Evolutionary conservation across 1,140 invertebrate genomes (phyloP).

Genomic region (Eupeodes corollae): DNA sequence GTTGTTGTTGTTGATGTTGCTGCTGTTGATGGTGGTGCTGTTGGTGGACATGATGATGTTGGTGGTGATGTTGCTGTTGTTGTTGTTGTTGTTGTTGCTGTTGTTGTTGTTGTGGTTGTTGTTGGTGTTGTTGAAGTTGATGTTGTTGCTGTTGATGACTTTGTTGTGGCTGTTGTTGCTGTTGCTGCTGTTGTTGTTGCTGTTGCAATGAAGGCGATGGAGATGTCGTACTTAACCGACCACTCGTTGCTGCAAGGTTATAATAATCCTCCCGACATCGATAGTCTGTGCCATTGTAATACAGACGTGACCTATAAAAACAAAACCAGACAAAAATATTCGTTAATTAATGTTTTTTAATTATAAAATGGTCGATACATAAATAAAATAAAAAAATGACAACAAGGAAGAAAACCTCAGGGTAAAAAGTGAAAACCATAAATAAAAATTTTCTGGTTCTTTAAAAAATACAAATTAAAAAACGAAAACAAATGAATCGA

Average conservation of each 20-base stretch:
- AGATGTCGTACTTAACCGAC: conserved; percentile 5
- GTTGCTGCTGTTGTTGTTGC: conserved; percentile 4
- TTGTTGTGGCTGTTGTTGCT: no score
- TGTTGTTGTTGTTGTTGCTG: conserved; percentile 9
- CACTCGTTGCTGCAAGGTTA: conserved; percentile 9
- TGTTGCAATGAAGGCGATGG: conserved; percentile 4
- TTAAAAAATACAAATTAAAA: no score
- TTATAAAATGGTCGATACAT: not conserved
- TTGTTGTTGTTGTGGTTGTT: conserved; percentile 9
- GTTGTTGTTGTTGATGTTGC: conserved; percentile 2
- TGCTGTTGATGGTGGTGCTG: conserved; percentile 1
- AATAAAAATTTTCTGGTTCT: no score
- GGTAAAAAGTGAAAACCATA: no score
- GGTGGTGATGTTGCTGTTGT: conserved; percentile 1
- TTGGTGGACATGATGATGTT: not conserved
- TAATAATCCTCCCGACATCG: conserved; percentile 33
- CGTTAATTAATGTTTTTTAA: not conserved
- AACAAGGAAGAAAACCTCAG: no score
- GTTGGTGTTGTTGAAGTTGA: conserved; percentile 14
- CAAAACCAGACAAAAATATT: not conserved
- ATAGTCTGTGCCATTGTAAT: conserved; percentile 28
- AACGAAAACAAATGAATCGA: no score
- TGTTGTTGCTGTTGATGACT: conserved; percentile 7
- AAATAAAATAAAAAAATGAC: no score
- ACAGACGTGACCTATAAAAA: conserved; percentile 24